Evolutionary conservation across 2,113 vertebrate species (phyloP), one percentile per base, ranked within the genome.

Genomic region (Menidia beryllina): DNA sequence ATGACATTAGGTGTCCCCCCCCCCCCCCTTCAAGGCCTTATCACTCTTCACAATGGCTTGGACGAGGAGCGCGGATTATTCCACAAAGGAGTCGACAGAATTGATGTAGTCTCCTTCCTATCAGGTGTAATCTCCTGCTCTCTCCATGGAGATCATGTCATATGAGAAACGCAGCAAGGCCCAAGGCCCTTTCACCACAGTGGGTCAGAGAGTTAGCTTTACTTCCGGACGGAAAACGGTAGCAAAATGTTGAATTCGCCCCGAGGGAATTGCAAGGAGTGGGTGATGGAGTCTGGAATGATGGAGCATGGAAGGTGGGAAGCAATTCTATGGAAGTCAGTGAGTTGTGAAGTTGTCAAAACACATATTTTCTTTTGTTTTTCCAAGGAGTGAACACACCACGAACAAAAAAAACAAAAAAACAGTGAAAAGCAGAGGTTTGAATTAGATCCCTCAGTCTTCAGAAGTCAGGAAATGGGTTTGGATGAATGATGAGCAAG

Each of bases 261-360:
- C 27, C 47, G 59, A 73, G 51, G 79, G 41, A 45, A 84, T 69
- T 2, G 30, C 36, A 47, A 59, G 27, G 50, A 80, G 65, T 41
- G 59, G 57, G 58, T 59, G 82, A 62, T 39, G 54, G 41, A 69
- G 38, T 1, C 20, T 0, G 26, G 51, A 63, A 62, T 36, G 65
- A 69, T 17, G 62, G 65, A 74, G 75, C 60, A 21, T 21, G 30
- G n/a, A 69, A 41, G 61, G 45, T 5, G 63, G 56, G 54, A 62
- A 41, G 6, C 52, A 51, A 27, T 20, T 26, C 66, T 71, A 43
- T 58, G 51, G 49, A 72, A 87, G 77, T 55, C 74, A 55, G 55
- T 72, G 78, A 91, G 41, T 88, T 78, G 83, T 87, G 55, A 90
- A 82, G 85, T 89, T 91, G 82, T 89, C 89, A 86, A 85, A 93